phyloP scores from a whole-genome alignment of 2,888 invertebrate genomes.

The Nymphalis c-album region DNA sequence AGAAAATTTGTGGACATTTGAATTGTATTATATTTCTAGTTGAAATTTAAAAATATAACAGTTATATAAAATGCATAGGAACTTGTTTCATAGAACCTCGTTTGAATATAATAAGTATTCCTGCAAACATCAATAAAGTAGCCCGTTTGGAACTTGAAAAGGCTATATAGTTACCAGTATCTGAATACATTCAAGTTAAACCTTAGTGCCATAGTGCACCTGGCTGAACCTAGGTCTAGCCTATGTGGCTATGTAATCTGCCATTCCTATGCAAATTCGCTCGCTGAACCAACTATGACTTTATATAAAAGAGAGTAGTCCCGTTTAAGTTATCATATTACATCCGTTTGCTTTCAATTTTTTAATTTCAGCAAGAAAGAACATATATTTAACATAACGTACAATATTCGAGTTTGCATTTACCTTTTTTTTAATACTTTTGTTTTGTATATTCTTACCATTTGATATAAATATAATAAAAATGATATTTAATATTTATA shows the following conservation, averaged over 20 bases:
- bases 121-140: slow-evolving; percentile 15
- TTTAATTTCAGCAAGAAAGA: background rate
- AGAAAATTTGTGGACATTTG: too few relatives aligned
- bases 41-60: background rate
- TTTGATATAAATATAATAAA: too few relatives aligned
- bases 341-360: slow-evolving; percentile 21
- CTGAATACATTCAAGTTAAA: slow-evolving; percentile 42
- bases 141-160: slow-evolving; percentile 25
- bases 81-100: background rate
- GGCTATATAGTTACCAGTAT: slow-evolving; percentile 39
- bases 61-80: background rate
- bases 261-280: slow-evolving; percentile 79
- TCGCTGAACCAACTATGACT: slow-evolving; percentile 77
- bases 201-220: slow-evolving; percentile 38
- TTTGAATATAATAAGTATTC: slow-evolving; percentile 3
- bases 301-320: slow-evolving; percentile 60
- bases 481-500: too few relatives aligned
- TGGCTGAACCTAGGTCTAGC: slow-evolving; percentile 60
- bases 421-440: too few relatives aligned
- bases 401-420: too few relatives aligned
- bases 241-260: slow-evolving; percentile 76
- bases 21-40: too few relatives aligned
- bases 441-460: too few relatives aligned
- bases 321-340: slow-evolving; percentile 43
- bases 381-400: too few relatives aligned